A percentile compares a stretch with the other conserved stretches of the same genome.
Conservation (phyloP, 2,888 invertebrate genomes). For the Ptilodon capucinus region DNA sequence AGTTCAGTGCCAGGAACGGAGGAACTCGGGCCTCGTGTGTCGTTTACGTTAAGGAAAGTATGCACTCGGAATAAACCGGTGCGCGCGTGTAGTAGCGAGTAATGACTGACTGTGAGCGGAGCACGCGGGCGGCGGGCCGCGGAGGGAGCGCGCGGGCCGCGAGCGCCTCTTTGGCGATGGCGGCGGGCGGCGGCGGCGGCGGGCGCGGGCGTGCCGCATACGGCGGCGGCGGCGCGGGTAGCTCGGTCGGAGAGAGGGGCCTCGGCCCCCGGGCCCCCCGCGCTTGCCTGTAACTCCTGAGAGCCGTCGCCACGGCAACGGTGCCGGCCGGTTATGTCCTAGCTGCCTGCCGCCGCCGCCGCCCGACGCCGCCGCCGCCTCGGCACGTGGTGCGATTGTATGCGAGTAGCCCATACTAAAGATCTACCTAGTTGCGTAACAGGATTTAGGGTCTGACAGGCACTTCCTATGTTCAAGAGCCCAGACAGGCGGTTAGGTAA, state of each 20-base stretch:
- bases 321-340: no score
- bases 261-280: slow-evolving; percentile 50
- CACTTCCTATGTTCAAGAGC: no score
- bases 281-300: slow-evolving; percentile 11
- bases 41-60: slow-evolving; percentile 41
- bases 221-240: slow-evolving; percentile 10
- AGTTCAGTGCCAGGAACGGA: slow-evolving; percentile 24
- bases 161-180: slow-evolving; percentile 25
- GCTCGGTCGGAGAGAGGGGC: slow-evolving; percentile 50
- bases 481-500: no score
- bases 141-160: slow-evolving; percentile 17
- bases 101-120: slow-evolving; percentile 46
- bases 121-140: slow-evolving; percentile 26
- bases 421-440: no score
- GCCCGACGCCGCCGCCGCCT: slow-evolving; percentile 15
- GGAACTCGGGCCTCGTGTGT: slow-evolving; percentile 36
- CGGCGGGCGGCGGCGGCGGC: slow-evolving; percentile 22
- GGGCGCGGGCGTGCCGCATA: slow-evolving; percentile 21
- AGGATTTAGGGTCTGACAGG: no score
- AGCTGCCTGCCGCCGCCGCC: slow-evolving; percentile 14
- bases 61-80: slow-evolving; percentile 55
- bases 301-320: slow-evolving; percentile 35
- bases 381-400: slow-evolving; percentile 28
- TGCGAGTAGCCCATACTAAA: no score
- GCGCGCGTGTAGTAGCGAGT: slow-evolving; percentile 45